Conservation (phyloP, 2,797 vertebrate genomes). For the Lutra lutra region DNA sequence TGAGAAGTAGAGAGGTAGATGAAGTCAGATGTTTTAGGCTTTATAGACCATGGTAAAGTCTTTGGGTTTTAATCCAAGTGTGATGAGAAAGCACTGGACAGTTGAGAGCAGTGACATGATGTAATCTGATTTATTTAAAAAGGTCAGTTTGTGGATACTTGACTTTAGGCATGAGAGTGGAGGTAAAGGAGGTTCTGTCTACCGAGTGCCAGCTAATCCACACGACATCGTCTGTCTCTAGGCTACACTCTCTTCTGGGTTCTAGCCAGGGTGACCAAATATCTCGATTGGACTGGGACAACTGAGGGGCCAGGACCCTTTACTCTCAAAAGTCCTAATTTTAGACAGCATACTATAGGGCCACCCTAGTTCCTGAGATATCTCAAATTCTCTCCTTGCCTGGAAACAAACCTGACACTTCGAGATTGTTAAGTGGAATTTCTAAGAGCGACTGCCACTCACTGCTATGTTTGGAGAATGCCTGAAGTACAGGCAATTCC, state of each 20-base stretch:
- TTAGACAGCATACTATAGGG: not conserved
- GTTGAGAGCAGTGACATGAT: not conserved
- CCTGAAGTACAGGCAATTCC: not conserved
- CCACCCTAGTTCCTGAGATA: not conserved
- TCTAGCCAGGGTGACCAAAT: not conserved
- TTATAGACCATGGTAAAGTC: not conserved
- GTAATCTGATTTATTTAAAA: not conserved
- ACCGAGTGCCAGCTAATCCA: too few species aligned
- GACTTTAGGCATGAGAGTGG: not conserved
- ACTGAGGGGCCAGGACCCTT: not conserved
- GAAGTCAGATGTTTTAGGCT: not conserved
- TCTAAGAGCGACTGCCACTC: not conserved
- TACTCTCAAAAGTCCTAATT: not conserved
- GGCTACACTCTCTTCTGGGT: not conserved
- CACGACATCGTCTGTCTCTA: not conserved
- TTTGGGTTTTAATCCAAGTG: not conserved
- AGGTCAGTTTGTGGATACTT: not conserved
- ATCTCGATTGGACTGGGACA: not conserved
- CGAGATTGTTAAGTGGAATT: not conserved
- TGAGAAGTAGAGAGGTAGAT: not conserved
- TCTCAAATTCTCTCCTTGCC: not conserved
- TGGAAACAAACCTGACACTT: not conserved
- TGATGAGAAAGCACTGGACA: not conserved
- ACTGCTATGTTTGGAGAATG: not conserved
- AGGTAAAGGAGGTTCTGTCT: not conserved